These are phyloP conservation scores for Cardiocondyla obscurior DNA, from an alignment of 1,140 invertebrate genomes.

Conservation along the genomic window DNA sequence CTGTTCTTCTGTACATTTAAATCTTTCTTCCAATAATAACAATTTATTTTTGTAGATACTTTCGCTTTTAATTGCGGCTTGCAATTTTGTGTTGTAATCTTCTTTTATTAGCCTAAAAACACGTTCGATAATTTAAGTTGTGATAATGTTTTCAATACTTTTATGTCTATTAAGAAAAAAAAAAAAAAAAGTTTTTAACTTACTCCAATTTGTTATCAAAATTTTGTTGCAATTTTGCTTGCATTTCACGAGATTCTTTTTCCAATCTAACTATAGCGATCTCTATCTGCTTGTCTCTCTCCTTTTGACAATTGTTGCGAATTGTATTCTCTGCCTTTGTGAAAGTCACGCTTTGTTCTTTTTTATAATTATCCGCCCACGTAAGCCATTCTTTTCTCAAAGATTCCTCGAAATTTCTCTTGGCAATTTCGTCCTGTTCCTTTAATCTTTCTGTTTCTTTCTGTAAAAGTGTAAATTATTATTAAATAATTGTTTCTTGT, in stretches of 20 bases:
- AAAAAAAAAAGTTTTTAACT: not conserved
- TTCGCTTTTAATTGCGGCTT: slow-evolving; percentile 85
- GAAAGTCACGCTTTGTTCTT: slow-evolving; percentile 84
- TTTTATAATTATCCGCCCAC: slow-evolving; percentile 85
- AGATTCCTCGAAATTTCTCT: slow-evolving; percentile 85
- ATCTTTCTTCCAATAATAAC: slow-evolving; percentile 84
- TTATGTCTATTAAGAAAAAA: no score
- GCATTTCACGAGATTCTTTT: slow-evolving; percentile 84
- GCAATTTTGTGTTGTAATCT: slow-evolving; percentile 89
- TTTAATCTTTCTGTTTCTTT: slow-evolving; percentile 78
- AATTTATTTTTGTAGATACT: slow-evolving; percentile 84
- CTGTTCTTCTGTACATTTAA: slow-evolving; percentile 83
- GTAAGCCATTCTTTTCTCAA: slow-evolving; percentile 85
- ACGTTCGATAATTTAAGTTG: slow-evolving; percentile 13
- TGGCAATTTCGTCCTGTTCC: slow-evolving; percentile 83
- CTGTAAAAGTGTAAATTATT: slow-evolving; percentile 36
- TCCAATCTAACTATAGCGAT: slow-evolving; percentile 87
- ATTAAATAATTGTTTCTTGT: slow-evolving; percentile 5
- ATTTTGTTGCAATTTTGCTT: slow-evolving; percentile 83
- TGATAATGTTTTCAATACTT: slow-evolving; percentile 23
- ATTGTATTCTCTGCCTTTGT: slow-evolving; percentile 86
- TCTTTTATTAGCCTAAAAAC: slow-evolving; percentile 87
- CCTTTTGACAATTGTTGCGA: slow-evolving; percentile 85
- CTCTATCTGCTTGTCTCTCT: slow-evolving; percentile 88
- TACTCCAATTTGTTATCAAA: slow-evolving; percentile 86